Evolutionary conservation across 1,140 invertebrate species (phyloP), one percentile per base, ranked within the genome.

Genomic region (Coptotermes formosanus): DNA sequence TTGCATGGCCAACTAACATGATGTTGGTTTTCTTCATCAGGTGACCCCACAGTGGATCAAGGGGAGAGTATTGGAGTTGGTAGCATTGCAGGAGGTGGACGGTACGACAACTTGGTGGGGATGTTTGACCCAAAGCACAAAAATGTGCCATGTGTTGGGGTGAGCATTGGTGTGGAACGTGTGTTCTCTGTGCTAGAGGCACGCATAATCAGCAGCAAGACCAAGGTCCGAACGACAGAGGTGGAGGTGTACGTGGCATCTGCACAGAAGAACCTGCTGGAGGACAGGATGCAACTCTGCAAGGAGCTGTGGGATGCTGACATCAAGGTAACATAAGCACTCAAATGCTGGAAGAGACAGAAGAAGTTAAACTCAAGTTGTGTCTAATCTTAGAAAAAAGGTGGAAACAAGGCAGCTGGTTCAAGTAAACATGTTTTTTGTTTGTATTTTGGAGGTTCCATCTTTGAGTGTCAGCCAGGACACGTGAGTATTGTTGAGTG

Each of bases 71-170:
- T 75, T 14, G 85, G 75, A 48, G 85, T 83, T 84, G 86, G 86
- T 8, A 99, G 98, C 86, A 95, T 99, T 23, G 99, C 99, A 16
- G 99, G 97, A 75, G 99, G 99, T 45, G 99, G 99, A 12, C 94
- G 99, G 48, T 99, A 99, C 89, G 99, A 99, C 91, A 97, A 98
- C 89, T 93, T 99, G 25, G 99, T 99, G 3, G 97, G 97, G 2
- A 99, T 99, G 97, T 99, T 99, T 90, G 97, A 98, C 90, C 91
- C 95, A 0, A 98, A 98, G 89, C 94, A 95, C 86, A 95, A 95
- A 92, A 95, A 94, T 89, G 97, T 99, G 7, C 98, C 99, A 0
- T 99, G 99, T 91, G 98, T 99, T 83, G 99, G 99, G 21, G 94
- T 99, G 32, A 99, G 98, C 86, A 95, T 99, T 83, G 99, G 99